Evolutionary conservation across 2,113 vertebrate species (phyloP), one percentile per base, ranked within the genome.

Genomic region (Oryzias woworae): DNA sequence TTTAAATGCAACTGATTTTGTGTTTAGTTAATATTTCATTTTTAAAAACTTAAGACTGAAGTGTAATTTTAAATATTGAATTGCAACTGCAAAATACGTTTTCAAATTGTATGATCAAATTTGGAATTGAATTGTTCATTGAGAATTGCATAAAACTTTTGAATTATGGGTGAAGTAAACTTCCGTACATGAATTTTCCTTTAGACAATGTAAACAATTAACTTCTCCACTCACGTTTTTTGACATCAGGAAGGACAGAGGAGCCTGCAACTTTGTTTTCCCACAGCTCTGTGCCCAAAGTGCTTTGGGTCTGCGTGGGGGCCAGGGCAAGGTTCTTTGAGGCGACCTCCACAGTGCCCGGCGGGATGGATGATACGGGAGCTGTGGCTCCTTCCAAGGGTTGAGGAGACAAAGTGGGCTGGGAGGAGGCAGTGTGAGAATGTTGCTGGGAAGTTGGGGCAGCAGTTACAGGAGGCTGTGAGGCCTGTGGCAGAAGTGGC

Each of bases 271-370:
- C 94, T 88, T 99, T 98, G 84, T 91, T 98, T 79, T 98, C 96
- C 97, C 97, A 99, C 3, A 98, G 75, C 42, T 99, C 97, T 17
- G 94, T 87, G 62, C 94, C 94, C 20, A 98, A 87, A 51, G 92
- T 82, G 36, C 90, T 92, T 81, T 94, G 94, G 1, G 94, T 49
- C 66, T 92, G 94, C 0, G 92, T 49, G 13, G 93, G 88, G 1
- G 90, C 61, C 1, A 85, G 86, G 31, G 92, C 90, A 17, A 95
- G 78, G 60, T 66, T 93, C 89, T 75, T 95, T 4, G 90, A 80
- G 10, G 88, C 63, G 52, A 93, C 96, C 58, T 98, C 96, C 2
- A 94, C 76, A 68, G 69, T 42, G 20, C 79, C 49, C 4, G 83
- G 14, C 3, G 88, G 83, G 15, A 87, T 75, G 17, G 93, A 63